Conservation (phyloP, 2,888 invertebrate species). For the Dasypogon diadema region DNA sequence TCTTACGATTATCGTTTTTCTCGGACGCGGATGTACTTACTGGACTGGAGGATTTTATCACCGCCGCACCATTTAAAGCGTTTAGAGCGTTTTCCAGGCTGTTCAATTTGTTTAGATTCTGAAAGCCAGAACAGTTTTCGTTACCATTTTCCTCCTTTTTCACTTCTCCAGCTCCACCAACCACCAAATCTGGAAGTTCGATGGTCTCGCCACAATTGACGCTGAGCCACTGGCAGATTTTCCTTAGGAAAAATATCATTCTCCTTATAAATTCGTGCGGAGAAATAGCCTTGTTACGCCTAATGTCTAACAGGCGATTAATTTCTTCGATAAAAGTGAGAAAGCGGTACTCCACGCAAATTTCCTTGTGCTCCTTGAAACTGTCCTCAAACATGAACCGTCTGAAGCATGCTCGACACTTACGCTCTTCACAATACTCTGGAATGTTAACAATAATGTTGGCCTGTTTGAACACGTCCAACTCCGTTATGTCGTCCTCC, state of each 20-base stretch:
- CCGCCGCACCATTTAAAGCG: neutral
- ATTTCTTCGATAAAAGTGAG: constrained; percentile 63
- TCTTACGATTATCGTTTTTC: neutral
- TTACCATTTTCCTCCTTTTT: constrained; percentile 54
- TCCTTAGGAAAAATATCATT: constrained; percentile 66
- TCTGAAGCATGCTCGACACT: constrained; percentile 65
- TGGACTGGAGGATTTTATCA: neutral
- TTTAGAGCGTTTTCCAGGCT: neutral
- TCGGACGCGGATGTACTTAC: neutral
- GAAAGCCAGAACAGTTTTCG: neutral
- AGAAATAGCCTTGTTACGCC: constrained; percentile 64
- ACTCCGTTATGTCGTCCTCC: constrained; percentile 67
- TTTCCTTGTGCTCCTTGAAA: constrained; percentile 64
- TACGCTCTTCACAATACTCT: constrained; percentile 66
- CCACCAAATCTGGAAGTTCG: constrained; percentile 61
- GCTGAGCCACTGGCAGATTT: constrained; percentile 65
- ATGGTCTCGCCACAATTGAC: constrained; percentile 52
- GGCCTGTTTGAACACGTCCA: constrained; percentile 63
- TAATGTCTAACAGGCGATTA: constrained; percentile 63
- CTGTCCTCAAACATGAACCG: constrained; percentile 68
- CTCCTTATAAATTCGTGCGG: constrained; percentile 67
- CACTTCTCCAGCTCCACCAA: constrained; percentile 50
- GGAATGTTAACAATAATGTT: constrained; percentile 66
- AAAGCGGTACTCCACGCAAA: constrained; percentile 67
- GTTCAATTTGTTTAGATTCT: neutral